phyloP scores from a whole-genome alignment of 2,113 vertebrate genomes.

The Dolichallabes microphthalmus region DNA sequence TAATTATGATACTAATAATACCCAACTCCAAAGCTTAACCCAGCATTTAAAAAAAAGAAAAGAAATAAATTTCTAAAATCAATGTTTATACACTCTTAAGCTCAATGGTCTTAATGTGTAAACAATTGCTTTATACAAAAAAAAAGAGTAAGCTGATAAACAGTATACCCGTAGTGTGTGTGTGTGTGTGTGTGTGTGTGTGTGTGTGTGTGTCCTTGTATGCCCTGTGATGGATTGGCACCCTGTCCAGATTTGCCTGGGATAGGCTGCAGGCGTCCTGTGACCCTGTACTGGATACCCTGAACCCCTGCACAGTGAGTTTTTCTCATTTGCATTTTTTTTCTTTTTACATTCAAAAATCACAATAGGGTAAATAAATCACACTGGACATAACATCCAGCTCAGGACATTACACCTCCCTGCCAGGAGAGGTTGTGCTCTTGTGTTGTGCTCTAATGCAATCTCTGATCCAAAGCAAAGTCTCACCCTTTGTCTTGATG shows the following conservation, averaged over 20 bases:
- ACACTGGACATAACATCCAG: not conserved
- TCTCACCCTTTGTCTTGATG: not conserved
- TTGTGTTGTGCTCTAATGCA: not conserved
- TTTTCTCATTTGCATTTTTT: too few relatives aligned
- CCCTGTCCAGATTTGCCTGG: too few relatives aligned
- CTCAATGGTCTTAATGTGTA: not conserved
- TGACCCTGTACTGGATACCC: too few relatives aligned
- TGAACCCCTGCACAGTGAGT: too few relatives aligned
- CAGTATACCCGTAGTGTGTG: too few relatives aligned
- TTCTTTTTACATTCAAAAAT: not conserved
- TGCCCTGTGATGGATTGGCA: too few relatives aligned
- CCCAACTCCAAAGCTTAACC: too few relatives aligned
- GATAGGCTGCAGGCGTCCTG: too few relatives aligned
- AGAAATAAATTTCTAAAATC: not conserved
- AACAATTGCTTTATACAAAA: not conserved
- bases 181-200: too few relatives aligned
- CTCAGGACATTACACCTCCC: not conserved
- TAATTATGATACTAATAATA: too few relatives aligned
- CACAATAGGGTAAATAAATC: not conserved
- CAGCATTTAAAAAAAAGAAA: too few relatives aligned
- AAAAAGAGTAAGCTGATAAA: not conserved
- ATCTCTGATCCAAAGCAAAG: not conserved
- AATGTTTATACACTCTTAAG: not conserved
- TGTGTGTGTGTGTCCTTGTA: too few relatives aligned
- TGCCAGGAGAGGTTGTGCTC: not conserved